A percentile compares a stretch with the other conserved stretches of the same genome.
Evolutionary conservation across 2,113 vertebrate species (phyloP).

Genomic region (Setophaga coronata): DNA sequence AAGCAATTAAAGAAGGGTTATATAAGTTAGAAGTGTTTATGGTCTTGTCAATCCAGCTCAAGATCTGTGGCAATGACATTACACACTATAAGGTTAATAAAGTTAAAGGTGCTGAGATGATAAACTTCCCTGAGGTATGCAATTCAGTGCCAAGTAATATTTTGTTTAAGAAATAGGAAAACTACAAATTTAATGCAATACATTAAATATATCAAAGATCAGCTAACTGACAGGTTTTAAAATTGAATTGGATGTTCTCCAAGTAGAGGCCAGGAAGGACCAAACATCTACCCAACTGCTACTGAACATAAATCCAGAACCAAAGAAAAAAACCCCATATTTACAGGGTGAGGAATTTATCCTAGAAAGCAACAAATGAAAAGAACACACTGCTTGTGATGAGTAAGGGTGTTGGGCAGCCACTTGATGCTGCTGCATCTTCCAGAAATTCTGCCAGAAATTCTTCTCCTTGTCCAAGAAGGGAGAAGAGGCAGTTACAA

Average conservation of each 20-base stretch:
- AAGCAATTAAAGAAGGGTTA: background rate
- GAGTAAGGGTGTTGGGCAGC: background rate
- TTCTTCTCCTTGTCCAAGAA: background rate
- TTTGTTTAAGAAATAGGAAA: constrained; percentile 11
- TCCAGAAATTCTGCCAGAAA: background rate
- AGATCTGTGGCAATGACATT: background rate
- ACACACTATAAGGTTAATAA: background rate
- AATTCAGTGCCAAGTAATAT: background rate
- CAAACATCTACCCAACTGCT: background rate
- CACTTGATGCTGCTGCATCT: background rate
- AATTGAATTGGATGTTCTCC: constrained; percentile 15
- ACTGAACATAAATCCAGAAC: background rate
- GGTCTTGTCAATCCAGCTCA: background rate
- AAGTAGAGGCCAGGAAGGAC: background rate
- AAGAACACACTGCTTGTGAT: rapidly evolving
- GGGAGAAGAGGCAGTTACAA: background rate
- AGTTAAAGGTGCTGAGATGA: background rate
- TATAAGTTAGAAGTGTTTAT: background rate
- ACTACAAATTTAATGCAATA: background rate
- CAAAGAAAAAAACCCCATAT: background rate
- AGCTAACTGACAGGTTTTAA: background rate
- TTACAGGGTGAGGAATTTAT: background rate
- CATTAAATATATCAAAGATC: background rate
- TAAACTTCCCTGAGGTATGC: background rate
- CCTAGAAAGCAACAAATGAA: background rate